Base-by-base conservation (phyloP, 2,888 invertebrate species). In the Acleris emargana region DNA sequence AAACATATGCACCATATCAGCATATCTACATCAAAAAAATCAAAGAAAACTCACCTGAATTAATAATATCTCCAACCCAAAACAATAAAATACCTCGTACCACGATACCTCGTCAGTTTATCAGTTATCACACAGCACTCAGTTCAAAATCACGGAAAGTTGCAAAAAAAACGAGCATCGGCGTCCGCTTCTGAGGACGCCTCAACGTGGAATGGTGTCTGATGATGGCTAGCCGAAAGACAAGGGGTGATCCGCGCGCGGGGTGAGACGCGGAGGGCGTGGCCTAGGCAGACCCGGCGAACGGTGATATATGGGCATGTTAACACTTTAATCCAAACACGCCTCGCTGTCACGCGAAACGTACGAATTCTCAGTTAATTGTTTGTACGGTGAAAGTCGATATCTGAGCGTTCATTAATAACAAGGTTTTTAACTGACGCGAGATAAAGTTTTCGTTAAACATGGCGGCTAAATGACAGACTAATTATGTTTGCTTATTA, bases 301-400 rank as follows among this genome's bases (percentile, higher is more conserved):
- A 86, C 83, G 76, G 83, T 90, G 89, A 91, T 88, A 84, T 90
- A 91, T 89, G 88, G 89, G 86, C 87, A 86, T 87, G 87, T 88
- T 89, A 88, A 86, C 89, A 89, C 88, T 84, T 72, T 72, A 72
- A 73, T 74, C 74, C 73, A 85, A 83, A 89, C 89, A 89, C 91
- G 91, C 91, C 91, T 91, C 81, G 84, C 80, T 87, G 89, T 90
- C 89, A 88, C 85, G 86, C 79, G 45, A 64, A 64, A 42, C 25
- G 58, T 53, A 50, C 60, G 58, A 52, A 58, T 67, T 60, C 53
- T 58, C 58, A 18, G 77, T 81, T 86, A 86, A 87, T 89, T 88
- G 84, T 87, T 87, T 82, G 72, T 76, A 71, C 63, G 77, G 82
- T 78, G 83, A 87, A 86, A 86, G 85, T 84, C 72, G 74, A 77